A percentile compares a stretch with the other conserved stretches of the same genome.
phyloP scores from a whole-genome alignment of 2,888 invertebrate genomes.

The Cerceris ruficornis region DNA sequence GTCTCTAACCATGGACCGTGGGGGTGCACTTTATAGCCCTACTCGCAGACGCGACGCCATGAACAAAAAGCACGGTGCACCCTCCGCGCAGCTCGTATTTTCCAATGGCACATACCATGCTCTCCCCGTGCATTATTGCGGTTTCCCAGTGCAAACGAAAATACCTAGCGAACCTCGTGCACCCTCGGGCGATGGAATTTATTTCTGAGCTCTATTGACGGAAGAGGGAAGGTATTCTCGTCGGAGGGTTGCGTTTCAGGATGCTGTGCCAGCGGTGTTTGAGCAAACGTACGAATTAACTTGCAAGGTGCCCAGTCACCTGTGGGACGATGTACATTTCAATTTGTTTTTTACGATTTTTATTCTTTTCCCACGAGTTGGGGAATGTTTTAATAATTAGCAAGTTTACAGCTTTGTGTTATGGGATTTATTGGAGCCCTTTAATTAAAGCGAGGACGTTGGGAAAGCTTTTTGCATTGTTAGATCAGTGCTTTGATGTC shows the following conservation, averaged over 20 bases:
- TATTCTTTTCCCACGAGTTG: no score
- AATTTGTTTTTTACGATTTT: no score
- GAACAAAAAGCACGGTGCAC: constrained; percentile 38
- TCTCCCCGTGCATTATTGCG: constrained; percentile 47
- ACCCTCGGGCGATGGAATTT: constrained; percentile 40
- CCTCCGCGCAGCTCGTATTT: constrained; percentile 36
- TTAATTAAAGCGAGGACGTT: no score
- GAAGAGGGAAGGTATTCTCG: constrained; percentile 16
- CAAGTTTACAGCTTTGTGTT: no score
- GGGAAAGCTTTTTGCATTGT: no score
- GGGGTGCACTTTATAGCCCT: background rate
- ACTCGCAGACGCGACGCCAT: constrained; percentile 12
- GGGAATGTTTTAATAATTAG: no score
- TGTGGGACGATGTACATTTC: no score
- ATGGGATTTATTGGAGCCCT: no score
- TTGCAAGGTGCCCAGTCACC: background rate
- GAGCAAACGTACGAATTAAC: background rate
- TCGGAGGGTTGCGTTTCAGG: background rate
- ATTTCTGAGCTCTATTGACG: constrained; percentile 31
- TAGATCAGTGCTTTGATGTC: no score
- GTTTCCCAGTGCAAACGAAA: constrained; percentile 48
- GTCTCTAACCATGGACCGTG: background rate
- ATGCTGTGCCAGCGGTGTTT: background rate
- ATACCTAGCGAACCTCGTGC: constrained; percentile 29
- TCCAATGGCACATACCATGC: constrained; percentile 15